Evolutionary conservation across 1,140 invertebrate genomes (phyloP).

Genomic region (Drosophila lacertosa): DNA sequence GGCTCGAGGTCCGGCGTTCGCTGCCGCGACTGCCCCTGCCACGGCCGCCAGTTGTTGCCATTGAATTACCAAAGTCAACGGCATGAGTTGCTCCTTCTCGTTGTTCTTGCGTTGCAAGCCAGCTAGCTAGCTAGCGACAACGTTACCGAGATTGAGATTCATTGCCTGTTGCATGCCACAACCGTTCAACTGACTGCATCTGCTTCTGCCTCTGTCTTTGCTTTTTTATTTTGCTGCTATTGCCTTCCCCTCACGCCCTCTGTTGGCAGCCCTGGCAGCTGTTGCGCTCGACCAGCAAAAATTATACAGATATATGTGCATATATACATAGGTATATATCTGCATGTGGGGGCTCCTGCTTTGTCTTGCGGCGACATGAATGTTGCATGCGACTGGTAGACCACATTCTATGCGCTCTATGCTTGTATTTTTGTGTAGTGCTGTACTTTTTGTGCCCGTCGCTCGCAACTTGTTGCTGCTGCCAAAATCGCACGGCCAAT

Average conservation of each 20-base stretch:
- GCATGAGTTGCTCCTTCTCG: conserved; percentile 40
- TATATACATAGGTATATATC: conserved; percentile 9
- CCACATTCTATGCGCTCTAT: conserved; percentile 57
- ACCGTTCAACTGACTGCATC: conserved; percentile 68
- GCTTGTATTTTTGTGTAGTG: conserved; percentile 60
- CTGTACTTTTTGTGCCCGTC: conserved; percentile 60
- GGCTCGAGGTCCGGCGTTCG: conserved; percentile 15
- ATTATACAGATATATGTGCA: conserved; percentile 44
- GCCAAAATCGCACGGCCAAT: conserved; percentile 43
- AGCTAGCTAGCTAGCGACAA: conserved; percentile 28
- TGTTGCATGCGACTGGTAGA: conserved; percentile 47
- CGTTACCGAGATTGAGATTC: conserved; percentile 73
- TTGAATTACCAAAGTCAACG: conserved; percentile 79
- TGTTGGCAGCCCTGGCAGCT: conserved; percentile 9
- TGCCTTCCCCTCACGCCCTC: conserved; percentile 4
- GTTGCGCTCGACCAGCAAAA: conserved; percentile 44
- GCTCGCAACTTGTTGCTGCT: conserved; percentile 57
- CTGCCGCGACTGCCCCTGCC: conserved; percentile 25
- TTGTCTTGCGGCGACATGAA: conserved; percentile 43
- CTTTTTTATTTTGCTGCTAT: neutral
- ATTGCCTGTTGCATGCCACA: conserved; percentile 79
- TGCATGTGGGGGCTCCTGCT: conserved; percentile 28
- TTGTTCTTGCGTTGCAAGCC: conserved; percentile 21
- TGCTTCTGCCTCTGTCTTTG: conserved; percentile 8
- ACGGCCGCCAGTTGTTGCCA: conserved; percentile 60